Evolutionary conservation across 2,797 vertebrate species (phyloP), one percentile per base, ranked within the genome.

Genomic region (Spinibarbus caldwelli): DNA sequence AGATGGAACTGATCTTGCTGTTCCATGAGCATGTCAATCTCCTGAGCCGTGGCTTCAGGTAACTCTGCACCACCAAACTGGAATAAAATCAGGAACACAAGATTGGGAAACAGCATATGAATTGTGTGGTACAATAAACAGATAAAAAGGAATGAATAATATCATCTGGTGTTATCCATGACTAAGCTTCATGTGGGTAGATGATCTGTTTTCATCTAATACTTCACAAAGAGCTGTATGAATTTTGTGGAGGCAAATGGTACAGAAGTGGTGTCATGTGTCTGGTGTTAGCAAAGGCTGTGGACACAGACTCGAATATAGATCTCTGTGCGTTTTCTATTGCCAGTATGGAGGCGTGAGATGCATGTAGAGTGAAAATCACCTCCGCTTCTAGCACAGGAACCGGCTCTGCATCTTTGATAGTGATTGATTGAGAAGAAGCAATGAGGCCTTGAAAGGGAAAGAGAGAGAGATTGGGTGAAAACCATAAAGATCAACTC

Each of bases 1-100:
- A 76, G 87, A 14, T 75, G 86, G 78, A 93, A 96, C 62, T 92
- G 85, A 52, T 96, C 95, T 29, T 91, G 91, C 49, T 95, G 93
- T 43, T 94, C 94, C 84, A 96, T 90, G 87, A 97, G 86, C 86
- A 96, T 68, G 34, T 96, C 93, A 0, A 96, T 91, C 47, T 96
- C 96, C 68, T 83, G 90, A 45, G 86, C 91, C 21, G 94, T 96
- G 80, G 92, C 89, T 88, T 96, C 96, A 5, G 94, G 93, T 77
- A 96, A 92, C 10, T 97, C 96, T 21, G 52, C 90, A 23, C 96
- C 96, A 6, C 90, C 91, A 81, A 93, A 87, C 93, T 94, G 87
- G 29, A 1, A 49, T 81, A 84, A 47, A 36, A 71, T 71, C 15
- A 54, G 31, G 72, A 75, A 84, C 47, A 38, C 43, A 1, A 11